Percentiles rank a stretch among this genome's conserved stretches.
Evolutionary conservation across 2,113 vertebrate genomes (phyloP).

Genomic region (Riparia riparia): DNA sequence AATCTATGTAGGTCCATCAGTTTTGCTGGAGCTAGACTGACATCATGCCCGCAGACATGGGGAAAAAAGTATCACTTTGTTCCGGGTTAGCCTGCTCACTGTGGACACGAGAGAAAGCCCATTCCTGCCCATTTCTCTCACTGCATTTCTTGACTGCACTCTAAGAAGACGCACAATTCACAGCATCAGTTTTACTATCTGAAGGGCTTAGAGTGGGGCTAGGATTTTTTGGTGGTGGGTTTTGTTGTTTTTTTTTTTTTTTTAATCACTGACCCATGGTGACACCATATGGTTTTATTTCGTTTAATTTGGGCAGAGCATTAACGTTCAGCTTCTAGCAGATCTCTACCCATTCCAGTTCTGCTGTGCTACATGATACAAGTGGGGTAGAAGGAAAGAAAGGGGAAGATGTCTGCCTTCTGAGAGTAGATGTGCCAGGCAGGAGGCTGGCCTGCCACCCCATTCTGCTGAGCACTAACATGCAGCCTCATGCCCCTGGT

Average conservation of each 20-base stretch:
- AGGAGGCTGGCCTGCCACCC: background rate
- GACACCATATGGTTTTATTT: constrained; percentile 70
- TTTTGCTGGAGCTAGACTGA: background rate
- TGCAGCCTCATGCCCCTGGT: background rate
- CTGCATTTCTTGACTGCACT: background rate
- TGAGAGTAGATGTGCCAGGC: background rate
- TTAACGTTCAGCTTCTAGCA: constrained; percentile 47
- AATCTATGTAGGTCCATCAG: background rate
- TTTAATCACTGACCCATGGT: constrained; percentile 69
- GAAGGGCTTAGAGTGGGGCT: constrained; percentile 45
- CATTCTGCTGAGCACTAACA: background rate
- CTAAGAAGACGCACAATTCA: background rate
- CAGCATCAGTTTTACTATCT: constrained; percentile 38
- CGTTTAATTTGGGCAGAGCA: constrained; percentile 66
- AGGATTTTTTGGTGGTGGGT: background rate
- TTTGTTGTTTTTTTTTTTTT: constrained; percentile 40
- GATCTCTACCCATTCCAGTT: constrained; percentile 14
- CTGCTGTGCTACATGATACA: background rate
- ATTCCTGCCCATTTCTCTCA: background rate
- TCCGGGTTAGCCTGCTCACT: background rate
- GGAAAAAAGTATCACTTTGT: background rate
- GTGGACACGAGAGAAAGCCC: background rate
- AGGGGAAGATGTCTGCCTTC: background rate
- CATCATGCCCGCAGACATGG: background rate
- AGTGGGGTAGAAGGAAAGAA: background rate